Conservation (phyloP, 2,113 vertebrate genomes). For the Petaurus breviceps region DNA sequence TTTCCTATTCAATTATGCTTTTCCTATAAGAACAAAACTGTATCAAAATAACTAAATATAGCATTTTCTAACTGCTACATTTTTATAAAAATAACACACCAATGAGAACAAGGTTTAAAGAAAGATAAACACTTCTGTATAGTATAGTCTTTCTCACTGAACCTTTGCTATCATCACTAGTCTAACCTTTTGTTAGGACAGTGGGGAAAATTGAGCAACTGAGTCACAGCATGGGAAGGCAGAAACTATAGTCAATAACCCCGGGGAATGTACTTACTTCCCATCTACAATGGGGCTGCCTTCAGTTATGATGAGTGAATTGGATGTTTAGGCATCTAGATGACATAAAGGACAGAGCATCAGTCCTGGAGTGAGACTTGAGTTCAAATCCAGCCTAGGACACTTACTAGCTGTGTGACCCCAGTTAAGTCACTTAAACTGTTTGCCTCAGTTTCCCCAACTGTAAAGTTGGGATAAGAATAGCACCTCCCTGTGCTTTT, state of each 20-base stretch:
- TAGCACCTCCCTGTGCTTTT: neutral
- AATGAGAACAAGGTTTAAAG: conserved; percentile 37
- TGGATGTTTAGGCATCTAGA: neutral
- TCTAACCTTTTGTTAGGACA: neutral
- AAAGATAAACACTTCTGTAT: neutral
- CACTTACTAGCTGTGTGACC: neutral
- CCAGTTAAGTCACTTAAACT: neutral
- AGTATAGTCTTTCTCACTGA: conserved; percentile 13
- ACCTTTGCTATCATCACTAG: conserved; percentile 24
- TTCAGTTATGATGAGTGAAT: neutral
- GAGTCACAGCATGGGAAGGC: neutral
- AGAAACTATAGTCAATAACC: neutral
- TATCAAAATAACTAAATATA: neutral
- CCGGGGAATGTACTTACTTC: neutral
- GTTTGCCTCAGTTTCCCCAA: neutral
- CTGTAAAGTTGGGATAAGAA: neutral
- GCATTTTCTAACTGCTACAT: neutral
- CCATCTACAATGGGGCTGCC: neutral
- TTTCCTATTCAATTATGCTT: neutral
- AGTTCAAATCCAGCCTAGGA: neutral
- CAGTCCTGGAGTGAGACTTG: neutral
- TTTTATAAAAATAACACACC: neutral
- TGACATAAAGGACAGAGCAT: neutral
- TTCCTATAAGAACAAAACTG: conserved; percentile 9
- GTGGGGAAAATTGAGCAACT: neutral